Conservation (phyloP, 2,888 invertebrate genomes). For the Dynastes grantii region DNA sequence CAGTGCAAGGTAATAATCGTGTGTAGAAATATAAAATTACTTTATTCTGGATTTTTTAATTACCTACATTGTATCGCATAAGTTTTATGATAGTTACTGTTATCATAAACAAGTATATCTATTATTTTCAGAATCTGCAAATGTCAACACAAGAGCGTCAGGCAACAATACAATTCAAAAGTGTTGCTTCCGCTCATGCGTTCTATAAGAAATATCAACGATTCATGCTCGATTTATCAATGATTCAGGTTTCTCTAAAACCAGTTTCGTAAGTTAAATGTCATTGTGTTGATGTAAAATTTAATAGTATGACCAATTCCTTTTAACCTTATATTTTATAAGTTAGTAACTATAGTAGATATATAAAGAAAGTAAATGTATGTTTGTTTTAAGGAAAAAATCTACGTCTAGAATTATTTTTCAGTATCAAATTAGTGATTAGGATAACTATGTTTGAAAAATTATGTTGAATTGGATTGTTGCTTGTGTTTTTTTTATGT, state of each 20-base stretch:
- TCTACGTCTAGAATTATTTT: neutral
- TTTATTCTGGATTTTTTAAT: constrained; percentile 33
- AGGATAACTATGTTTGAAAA: neutral
- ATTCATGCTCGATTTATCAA: constrained; percentile 73
- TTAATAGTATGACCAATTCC: constrained; percentile 20
- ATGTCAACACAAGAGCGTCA: constrained; percentile 67
- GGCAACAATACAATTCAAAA: constrained; percentile 73
- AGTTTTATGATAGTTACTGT: neutral
- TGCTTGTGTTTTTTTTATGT: neutral
- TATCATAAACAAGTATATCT: constrained; percentile 23
- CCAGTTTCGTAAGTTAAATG: constrained; percentile 40
- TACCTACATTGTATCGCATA: neutral
- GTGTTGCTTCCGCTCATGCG: constrained; percentile 72
- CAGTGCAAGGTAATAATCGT: neutral
- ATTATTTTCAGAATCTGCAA: constrained; percentile 68
- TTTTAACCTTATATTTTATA: neutral
- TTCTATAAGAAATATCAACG: constrained; percentile 75
- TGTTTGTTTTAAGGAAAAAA: neutral
- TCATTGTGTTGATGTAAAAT: neutral
- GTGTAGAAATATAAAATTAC: constrained; percentile 7
- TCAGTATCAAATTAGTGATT: constrained; percentile 1
- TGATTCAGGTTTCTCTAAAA: constrained; percentile 71
- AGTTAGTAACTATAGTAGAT: neutral
- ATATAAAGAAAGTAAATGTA: neutral
- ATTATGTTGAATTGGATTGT: neutral